These are phyloP conservation scores for Brachionus calyciflorus DNA, from an alignment of 1,140 invertebrate genomes.

Conservation along the genomic window DNA sequence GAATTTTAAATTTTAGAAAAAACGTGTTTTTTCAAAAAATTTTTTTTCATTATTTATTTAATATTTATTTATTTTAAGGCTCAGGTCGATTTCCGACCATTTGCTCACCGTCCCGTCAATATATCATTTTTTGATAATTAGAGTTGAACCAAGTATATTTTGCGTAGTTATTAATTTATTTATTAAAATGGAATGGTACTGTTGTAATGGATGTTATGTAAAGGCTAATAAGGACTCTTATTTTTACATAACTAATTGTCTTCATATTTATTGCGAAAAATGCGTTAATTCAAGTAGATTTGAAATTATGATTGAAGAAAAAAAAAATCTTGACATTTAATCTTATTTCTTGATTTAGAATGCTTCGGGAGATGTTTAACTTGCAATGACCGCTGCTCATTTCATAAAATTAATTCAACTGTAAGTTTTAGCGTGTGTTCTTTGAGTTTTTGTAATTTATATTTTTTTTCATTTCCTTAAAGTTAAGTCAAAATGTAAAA, in stretches of 20 bases:
- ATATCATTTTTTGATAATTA: no score
- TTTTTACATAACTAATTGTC: slow-evolving; percentile 53
- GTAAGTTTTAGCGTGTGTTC: no score
- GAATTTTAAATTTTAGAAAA: no score
- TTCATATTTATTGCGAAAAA: slow-evolving; percentile 54
- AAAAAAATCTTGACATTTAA: background rate
- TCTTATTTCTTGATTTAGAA: no score
- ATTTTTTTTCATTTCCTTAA: background rate
- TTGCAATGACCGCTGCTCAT: slow-evolving; percentile 5
- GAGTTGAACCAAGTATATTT: background rate
- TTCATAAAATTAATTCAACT: slow-evolving; percentile 17
- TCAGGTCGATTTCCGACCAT: no score
- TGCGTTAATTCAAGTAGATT: slow-evolving; percentile 51
- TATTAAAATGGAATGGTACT: slow-evolving; percentile 51
- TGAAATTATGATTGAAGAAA: no score
- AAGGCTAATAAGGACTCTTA: slow-evolving; percentile 51
- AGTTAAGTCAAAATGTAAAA: background rate
- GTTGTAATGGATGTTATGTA: slow-evolving; percentile 54
- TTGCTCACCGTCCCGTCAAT: no score
- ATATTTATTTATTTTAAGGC: no score
- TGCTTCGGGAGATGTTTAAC: background rate
- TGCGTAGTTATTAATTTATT: background rate
- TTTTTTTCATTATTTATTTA: no score
- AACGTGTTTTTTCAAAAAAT: no score
- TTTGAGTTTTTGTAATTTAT: no score